Conservation (phyloP, 2,888 invertebrate species). For the Andrena bicolor region DNA sequence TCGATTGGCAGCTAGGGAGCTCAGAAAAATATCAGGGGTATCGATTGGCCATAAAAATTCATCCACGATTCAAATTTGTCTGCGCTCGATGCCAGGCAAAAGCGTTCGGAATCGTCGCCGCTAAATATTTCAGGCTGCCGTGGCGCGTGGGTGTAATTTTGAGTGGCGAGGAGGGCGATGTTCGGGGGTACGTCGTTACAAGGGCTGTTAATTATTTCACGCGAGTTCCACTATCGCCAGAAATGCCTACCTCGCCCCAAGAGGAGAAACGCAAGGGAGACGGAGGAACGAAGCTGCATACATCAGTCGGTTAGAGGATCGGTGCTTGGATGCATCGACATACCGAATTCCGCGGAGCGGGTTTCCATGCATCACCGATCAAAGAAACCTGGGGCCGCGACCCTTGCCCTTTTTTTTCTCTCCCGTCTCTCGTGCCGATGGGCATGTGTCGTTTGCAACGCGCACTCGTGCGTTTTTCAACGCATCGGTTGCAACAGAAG, state of each 20-base stretch:
- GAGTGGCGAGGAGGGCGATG: constrained; percentile 49
- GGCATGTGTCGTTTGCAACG: constrained; percentile 34
- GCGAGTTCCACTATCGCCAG: constrained; percentile 75
- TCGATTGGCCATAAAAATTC: neutral
- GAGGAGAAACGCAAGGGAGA: neutral
- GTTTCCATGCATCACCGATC: constrained; percentile 67
- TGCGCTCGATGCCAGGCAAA: neutral
- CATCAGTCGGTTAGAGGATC: constrained; percentile 21
- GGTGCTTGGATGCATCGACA: constrained; percentile 51
- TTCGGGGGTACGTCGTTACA: constrained; percentile 54
- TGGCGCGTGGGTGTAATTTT: constrained; percentile 73
- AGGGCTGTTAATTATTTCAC: constrained; percentile 83
- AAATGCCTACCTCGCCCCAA: constrained; percentile 64
- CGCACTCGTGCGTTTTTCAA: constrained; percentile 41
- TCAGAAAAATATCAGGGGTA: neutral
- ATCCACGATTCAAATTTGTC: constrained; percentile 47
- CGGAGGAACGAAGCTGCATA: constrained; percentile 25
- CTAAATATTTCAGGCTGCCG: constrained; percentile 77
- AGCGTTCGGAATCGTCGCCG: constrained; percentile 68
- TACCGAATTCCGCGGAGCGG: constrained; percentile 54
- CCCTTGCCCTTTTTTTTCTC: constrained; percentile 33
- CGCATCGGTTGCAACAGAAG: constrained; percentile 46
- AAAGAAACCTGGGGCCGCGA: constrained; percentile 60
- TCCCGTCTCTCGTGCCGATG: neutral
- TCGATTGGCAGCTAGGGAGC: neutral